A percentile compares a stretch with the other conserved stretches of the same genome.
Evolutionary conservation across 92 coral and sea anemone genomes (phyloP).

Genomic region (Pocillopora meandrina): DNA sequence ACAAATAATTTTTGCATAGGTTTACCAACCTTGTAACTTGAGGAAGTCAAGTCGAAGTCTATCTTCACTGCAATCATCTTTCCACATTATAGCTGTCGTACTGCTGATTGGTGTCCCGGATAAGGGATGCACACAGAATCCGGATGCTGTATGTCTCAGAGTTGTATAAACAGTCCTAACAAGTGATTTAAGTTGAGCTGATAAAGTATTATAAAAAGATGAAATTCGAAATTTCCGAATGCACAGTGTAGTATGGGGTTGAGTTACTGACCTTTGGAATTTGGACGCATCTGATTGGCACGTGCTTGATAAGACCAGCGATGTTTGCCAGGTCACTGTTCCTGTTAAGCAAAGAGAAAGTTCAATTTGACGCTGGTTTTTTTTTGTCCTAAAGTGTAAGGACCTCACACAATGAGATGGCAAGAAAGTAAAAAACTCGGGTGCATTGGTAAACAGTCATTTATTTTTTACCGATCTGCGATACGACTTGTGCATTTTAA

Average conservation of each 20-base stretch:
- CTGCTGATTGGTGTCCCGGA: constrained; percentile 27
- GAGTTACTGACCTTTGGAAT: constrained; percentile 10
- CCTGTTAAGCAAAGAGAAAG: background rate
- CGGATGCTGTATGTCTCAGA: constrained; percentile 27
- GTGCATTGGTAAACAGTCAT: no score
- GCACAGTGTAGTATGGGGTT: background rate
- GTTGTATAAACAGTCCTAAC: constrained; percentile 21
- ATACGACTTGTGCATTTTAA: no score
- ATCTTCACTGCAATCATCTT: constrained; percentile 8
- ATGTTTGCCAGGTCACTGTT: constrained; percentile 20
- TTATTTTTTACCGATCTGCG: no score
- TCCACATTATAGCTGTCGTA: constrained; percentile 9
- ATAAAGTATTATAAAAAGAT: background rate
- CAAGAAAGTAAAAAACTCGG: no score
- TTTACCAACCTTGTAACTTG: constrained; percentile 14
- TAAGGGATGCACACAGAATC: constrained; percentile 35
- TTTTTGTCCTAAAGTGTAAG: background rate
- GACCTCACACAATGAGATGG: no score
- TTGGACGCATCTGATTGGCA: constrained; percentile 25
- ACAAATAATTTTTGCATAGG: background rate
- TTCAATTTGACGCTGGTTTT: background rate
- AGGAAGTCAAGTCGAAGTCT: constrained; percentile 29
- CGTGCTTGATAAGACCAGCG: constrained; percentile 29
- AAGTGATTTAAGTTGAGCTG: background rate
- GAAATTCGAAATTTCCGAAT: background rate